phyloP scores from a whole-genome alignment of 1,140 invertebrate genomes.

The Cataglyphis hispanica region DNA sequence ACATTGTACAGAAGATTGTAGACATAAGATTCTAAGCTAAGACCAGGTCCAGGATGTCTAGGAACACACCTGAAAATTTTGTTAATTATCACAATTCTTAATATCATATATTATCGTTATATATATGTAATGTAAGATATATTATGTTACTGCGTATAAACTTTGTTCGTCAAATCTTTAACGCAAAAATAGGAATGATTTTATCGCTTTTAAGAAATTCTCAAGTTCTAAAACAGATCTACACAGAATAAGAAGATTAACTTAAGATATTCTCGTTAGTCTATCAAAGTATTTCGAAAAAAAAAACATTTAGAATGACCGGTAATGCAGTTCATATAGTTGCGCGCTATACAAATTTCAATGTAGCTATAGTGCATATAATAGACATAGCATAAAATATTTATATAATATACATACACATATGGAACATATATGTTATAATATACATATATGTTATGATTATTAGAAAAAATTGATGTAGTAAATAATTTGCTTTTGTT shows the following conservation, averaged over 20 bases:
- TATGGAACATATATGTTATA: too few relatives aligned
- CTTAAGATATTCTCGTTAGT: neutral
- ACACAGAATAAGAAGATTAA: neutral
- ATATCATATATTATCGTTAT: neutral
- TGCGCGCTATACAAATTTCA: neutral
- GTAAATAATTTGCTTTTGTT: neutral
- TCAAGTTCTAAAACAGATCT: too few relatives aligned
- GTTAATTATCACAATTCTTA: neutral
- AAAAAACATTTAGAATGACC: neutral
- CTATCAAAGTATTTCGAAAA: neutral
- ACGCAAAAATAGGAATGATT: neutral
- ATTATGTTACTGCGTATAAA: neutral
- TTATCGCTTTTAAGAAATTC: neutral
- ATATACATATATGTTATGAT: neutral
- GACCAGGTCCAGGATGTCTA: constrained; percentile 90
- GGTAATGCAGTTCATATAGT: neutral
- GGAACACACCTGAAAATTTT: constrained; percentile 89
- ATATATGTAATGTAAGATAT: too few relatives aligned
- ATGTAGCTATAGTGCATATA: constrained; percentile 1
- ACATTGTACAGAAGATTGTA: constrained; percentile 98
- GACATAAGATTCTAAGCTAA: constrained; percentile 96
- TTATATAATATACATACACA: neutral
- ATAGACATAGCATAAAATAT: constrained; percentile 3
- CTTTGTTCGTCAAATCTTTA: neutral
- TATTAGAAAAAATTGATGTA: neutral